phyloP scores from a whole-genome alignment of 1,140 invertebrate species.

The Zaprionus davidi region DNA sequence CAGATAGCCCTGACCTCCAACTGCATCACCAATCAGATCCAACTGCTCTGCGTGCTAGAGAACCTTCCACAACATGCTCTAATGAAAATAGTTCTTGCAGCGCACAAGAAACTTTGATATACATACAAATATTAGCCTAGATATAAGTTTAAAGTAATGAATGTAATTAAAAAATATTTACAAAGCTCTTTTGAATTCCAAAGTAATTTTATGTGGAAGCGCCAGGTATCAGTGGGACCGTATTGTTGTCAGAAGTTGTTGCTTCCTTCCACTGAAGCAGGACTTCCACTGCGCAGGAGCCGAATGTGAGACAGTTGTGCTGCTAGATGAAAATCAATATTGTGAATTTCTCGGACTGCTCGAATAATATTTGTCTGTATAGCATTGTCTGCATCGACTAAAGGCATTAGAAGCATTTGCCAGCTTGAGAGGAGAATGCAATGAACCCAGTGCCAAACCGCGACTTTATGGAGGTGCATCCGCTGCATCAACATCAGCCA shows the following conservation, averaged over 20 bases:
- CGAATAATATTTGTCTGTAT: neutral
- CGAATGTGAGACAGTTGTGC: neutral
- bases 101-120: slow-evolving; percentile 64
- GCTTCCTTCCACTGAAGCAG: neutral
- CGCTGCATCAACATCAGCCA: slow-evolving; percentile 79
- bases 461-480: slow-evolving; percentile 81
- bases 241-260: neutral
- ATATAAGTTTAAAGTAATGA: neutral
- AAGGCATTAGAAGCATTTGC: neutral
- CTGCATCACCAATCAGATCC: slow-evolving; percentile 90
- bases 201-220: neutral
- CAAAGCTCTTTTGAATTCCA: neutral
- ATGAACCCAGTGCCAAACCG: slow-evolving; percentile 82
- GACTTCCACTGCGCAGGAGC: slow-evolving; percentile 33
- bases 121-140: neutral
- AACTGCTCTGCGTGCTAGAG: slow-evolving; percentile 86
- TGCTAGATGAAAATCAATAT: slow-evolving; percentile 42
- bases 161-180: neutral
- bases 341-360: slow-evolving; percentile 1
- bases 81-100: slow-evolving; percentile 86
- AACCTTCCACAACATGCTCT: slow-evolving; percentile 86
- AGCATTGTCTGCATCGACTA: neutral
- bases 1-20: slow-evolving; percentile 90
- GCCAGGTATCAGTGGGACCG: neutral
- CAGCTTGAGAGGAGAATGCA: slow-evolving; percentile 32